Conservation (phyloP, 2,797 vertebrate species). For the Mus caroli region DNA sequence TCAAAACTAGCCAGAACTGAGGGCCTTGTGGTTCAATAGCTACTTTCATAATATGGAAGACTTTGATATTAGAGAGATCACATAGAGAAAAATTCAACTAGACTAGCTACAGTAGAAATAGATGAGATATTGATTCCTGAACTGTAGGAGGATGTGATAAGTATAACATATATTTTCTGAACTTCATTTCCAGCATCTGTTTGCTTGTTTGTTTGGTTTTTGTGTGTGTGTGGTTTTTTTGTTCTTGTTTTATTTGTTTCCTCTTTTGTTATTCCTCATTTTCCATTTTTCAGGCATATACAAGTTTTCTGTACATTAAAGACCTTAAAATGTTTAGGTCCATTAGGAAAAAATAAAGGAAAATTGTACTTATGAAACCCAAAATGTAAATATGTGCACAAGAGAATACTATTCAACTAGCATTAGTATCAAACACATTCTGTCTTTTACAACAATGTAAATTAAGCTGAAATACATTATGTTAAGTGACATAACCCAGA, state of each 20-base stretch:
- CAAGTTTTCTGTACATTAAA: not conserved
- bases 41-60: not conserved
- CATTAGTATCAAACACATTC: not conserved
- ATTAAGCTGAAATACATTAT: not conserved
- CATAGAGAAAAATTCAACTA: not conserved
- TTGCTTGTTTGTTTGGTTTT: not conserved
- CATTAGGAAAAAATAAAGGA: not conserved
- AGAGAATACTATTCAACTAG: not conserved
- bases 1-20: not conserved
- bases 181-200: not conserved
- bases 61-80: not conserved
- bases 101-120: not conserved
- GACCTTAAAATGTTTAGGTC: not conserved
- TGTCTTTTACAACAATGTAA: not conserved
- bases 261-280: not conserved
- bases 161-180: not conserved
- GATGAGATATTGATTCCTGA: not conserved
- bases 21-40: accelerated
- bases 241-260: not conserved
- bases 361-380: not conserved
- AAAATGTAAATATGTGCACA: not conserved
- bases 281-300: accelerated
- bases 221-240: not conserved
- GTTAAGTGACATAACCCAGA: not conserved
- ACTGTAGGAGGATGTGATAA: not conserved